A percentile compares a stretch with the other conserved stretches of the same genome.
phyloP scores from a whole-genome alignment of 2,113 vertebrate species.

The Cinclus cinclus region DNA sequence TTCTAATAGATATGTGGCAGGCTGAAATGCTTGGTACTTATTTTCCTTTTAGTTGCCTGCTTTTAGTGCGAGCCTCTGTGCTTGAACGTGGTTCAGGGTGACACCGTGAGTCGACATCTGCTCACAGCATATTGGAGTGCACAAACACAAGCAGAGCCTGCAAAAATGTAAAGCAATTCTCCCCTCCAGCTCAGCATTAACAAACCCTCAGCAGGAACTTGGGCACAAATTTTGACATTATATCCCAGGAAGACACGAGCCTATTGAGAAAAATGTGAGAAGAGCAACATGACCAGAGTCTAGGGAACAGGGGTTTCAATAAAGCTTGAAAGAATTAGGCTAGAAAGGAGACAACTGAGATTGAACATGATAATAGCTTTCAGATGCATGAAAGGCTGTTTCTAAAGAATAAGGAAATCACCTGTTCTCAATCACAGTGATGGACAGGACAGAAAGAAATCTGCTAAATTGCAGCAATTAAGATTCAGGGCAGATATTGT shows the following conservation, averaged over 20 bases:
- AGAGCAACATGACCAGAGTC: constrained; percentile 1
- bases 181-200: neutral
- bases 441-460: constrained; percentile 26
- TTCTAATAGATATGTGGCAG: neutral
- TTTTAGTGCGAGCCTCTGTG: neutral
- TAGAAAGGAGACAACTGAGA: constrained; percentile 26
- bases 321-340: constrained; percentile 24
- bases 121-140: constrained; percentile 16
- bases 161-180: neutral
- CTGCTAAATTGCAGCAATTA: constrained; percentile 44
- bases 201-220: neutral
- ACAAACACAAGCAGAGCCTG: neutral
- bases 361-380: constrained; percentile 33
- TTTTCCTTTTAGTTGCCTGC: neutral
- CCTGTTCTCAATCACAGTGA: constrained; percentile 19
- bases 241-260: neutral
- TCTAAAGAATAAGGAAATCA: constrained; percentile 51
- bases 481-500: constrained; percentile 10
- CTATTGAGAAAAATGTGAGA: neutral
- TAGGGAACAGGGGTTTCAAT: neutral
- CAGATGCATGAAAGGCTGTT: constrained; percentile 27
- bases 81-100: neutral
- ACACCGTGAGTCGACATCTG: constrained; percentile 10
- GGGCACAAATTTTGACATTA: neutral
- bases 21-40: neutral